Base-by-base conservation (phyloP, 2,888 invertebrate genomes). In the Orthosia gracilis region DNA sequence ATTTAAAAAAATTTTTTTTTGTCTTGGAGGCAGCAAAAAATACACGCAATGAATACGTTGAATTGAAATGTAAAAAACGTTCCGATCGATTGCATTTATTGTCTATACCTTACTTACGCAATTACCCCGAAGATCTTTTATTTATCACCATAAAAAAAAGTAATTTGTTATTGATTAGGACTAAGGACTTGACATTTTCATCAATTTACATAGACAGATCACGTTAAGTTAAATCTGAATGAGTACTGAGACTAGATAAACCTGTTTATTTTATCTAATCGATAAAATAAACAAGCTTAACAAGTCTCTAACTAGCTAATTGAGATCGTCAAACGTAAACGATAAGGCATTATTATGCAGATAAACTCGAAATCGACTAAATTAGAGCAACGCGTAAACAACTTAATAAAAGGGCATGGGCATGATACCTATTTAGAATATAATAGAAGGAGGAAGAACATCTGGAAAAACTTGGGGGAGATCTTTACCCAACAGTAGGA, bases 221-320 rank as follows among this genome's bases (percentile, higher is more conserved):
- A 47, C 31, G 45, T 68, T 45, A 45, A 57, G 23, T 67, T 45
- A 31, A 54, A 47, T 67, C 21, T 23, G 47, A 23, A 13, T 2
- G 31, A 31, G 7, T 40, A 31, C 31, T 31, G 31, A 31, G 31
- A 31, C 31, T 0, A 7, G 31, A 7, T 31, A 31, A 9, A 9
- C 0, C 9, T 40, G 40, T 9, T 40, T 7, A 31, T 40, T 40
- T 40, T 40, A 40, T 40, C 40, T 40, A 9, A 40, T 40, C 9
- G 54, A 26, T 78, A 23, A 12, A 78, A 55, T 26, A 54, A 47
- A 68, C 54, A 49, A 77, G 47, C 69, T 47, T 54, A 54, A 68
- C 40, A n/a, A 49, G 54, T 40, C 45, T 23, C 12, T 11, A 50
- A 69, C 69, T 69, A 50, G 18, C 70, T 40, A 26, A 23, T 68